These are phyloP conservation scores for Pseudorhiza aurosa DNA, from an alignment of 30 jellyfish, hydroid and myxozoan species.

Conservation along the genomic window DNA sequence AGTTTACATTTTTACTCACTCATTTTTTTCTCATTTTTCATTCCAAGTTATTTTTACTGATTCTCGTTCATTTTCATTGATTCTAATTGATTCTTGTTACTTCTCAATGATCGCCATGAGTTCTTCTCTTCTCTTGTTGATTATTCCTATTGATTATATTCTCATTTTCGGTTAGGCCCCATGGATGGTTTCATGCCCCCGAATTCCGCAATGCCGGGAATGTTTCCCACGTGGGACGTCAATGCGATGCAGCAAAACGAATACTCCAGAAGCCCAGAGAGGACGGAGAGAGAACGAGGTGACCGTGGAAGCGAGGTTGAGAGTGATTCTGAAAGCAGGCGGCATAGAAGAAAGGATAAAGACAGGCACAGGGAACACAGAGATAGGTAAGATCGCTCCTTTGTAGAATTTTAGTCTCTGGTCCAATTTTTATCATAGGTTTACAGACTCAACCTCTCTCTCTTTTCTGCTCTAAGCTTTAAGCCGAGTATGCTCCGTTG, in stretches of 20 bases:
- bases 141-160: not conserved
- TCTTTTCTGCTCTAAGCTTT: too few species aligned
- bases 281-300: constrained; percentile 67
- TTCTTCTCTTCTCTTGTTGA: not conserved
- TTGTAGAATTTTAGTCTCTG: too few species aligned
- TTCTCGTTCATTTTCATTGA: too few species aligned
- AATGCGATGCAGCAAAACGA: constrained; percentile 38
- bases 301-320: constrained; percentile 91
- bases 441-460: too few species aligned
- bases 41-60: too few species aligned
- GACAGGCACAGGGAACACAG: constrained; percentile 83
- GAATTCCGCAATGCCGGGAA: constrained; percentile 25
- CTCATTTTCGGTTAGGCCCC: constrained; percentile 25
- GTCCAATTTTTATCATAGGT: too few species aligned
- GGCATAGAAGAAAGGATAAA: constrained; percentile 76
- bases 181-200: constrained; percentile 65
- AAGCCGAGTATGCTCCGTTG: too few species aligned
- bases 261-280: constrained; percentile 54
- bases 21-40: too few species aligned
- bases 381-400: constrained; percentile 66
- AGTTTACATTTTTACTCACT: too few species aligned
- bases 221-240: constrained; percentile 71
- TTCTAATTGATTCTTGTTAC: too few species aligned
- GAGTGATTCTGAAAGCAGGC: constrained; percentile 74
- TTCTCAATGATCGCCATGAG: not conserved